Evolutionary conservation across 2,797 vertebrate species (phyloP).

Genomic region (Manis javanica): DNA sequence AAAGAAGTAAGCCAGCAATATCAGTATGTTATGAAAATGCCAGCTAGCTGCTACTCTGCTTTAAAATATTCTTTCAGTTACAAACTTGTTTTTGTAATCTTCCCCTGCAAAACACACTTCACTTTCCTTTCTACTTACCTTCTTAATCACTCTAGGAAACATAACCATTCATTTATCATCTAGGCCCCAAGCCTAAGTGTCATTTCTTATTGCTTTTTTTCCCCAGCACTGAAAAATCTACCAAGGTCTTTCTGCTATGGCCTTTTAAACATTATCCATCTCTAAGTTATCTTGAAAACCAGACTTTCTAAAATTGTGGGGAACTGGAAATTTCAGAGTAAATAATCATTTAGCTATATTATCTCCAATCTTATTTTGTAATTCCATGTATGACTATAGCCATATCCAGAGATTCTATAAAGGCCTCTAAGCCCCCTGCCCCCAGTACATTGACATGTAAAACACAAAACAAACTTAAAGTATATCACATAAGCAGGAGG

Average conservation of each 20-base stretch:
- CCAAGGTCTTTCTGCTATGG: constrained; percentile 18
- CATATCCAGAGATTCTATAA: constrained; percentile 27
- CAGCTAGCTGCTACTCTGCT: constrained; percentile 40
- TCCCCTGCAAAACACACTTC: not conserved
- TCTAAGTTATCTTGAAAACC: constrained; percentile 43
- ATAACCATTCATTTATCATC: constrained; percentile 17
- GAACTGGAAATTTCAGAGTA: constrained; percentile 6
- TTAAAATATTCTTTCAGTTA: constrained; percentile 59
- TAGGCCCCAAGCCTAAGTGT: constrained; percentile 1
- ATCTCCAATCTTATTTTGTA: constrained; percentile 49
- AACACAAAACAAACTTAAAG: constrained; percentile 43
- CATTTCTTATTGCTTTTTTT: constrained; percentile 55
- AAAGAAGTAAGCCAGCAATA: constrained; percentile 49
- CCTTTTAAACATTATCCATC: constrained; percentile 14
- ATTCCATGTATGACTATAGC: constrained; percentile 9
- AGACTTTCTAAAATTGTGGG: not conserved
- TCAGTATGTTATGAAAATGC: constrained; percentile 58
- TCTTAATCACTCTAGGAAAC: constrained; percentile 50
- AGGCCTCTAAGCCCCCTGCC: not conserved
- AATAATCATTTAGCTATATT: constrained; percentile 53
- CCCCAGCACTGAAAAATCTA: constrained; percentile 17
- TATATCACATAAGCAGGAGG: not conserved
- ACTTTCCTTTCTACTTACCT: constrained; percentile 21
- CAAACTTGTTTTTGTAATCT: constrained; percentile 49
- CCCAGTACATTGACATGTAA: constrained; percentile 33